Base-by-base conservation (phyloP, 2,113 vertebrate genomes). In the Myrmecobius fasciatus region DNA sequence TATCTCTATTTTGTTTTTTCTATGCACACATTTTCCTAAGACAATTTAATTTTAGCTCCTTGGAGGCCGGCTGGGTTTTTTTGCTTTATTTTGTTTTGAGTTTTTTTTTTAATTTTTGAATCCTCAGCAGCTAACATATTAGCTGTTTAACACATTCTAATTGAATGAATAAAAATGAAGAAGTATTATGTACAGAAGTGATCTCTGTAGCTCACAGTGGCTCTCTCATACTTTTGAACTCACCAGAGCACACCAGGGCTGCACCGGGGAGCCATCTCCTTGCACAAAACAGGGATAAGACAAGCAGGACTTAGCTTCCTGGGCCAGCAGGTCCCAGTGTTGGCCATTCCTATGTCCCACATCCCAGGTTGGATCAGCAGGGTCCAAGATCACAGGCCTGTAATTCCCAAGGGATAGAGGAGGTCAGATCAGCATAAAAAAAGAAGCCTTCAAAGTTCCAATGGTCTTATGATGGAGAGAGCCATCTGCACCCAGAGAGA, bases 361-460 rank as follows among this genome's bases (percentile, higher is more conserved):
- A 0, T 97, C 96, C 90, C 96, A 95, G 0, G 97, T 97, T 0
- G 98, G 98, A 88, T 98, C 98, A 3, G 96, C 96, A 0, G 97
- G 97, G 91, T 97, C 98, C 92, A 98, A 97, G 92, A 98, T 97
- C 75, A 98, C 91, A 1, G 97, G 97, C 52, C 97, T 98, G 89
- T 48, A 53, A 83, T 91, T 54, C 52, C 96, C 92, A 52, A 53
- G 46, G 49, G 83, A 89, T n/a, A 60, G 89, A 94, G 75, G 26
- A 43, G 5, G 53, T 75, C 96, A 8, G 11, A 46, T 94, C 28
- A 89, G 93, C 2, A 46, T 56, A 89, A 53, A 24, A 53, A 53
- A 53, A 51, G 53, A 53, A 53, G 20, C 24, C 53, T 51, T 51
- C 9, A 51, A 51, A 51, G 9, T 51, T 51, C 49, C 9, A 51